A percentile compares a stretch with the other conserved stretches of the same genome.
Conservation (phyloP, 1,140 invertebrate species). For the Copidosoma floridanum region DNA sequence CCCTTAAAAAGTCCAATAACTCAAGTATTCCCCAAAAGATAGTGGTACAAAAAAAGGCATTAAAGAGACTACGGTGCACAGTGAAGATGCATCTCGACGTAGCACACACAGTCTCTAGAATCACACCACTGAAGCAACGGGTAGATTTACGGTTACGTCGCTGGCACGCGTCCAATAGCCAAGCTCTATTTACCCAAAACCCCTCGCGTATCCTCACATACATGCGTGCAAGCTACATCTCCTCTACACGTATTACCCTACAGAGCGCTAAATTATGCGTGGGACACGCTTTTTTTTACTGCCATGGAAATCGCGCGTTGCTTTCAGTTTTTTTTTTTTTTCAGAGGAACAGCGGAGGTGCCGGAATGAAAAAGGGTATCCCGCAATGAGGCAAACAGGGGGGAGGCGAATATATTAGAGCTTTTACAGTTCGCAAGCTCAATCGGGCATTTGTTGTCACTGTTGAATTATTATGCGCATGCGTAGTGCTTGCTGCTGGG, state of each 20-base stretch:
- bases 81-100: too few relatives aligned
- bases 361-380: neutral
- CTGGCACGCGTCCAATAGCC: constrained; percentile 1
- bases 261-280: constrained; percentile 50
- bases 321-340: too few relatives aligned
- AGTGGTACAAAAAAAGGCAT: too few relatives aligned
- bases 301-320: constrained; percentile 38
- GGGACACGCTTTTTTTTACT: constrained; percentile 48
- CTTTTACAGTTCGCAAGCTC: neutral
- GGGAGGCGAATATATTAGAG: neutral
- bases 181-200: neutral
- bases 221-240: neutral
- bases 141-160: constrained; percentile 5
- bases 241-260: constrained; percentile 31
- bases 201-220: neutral
- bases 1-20: too few relatives aligned
- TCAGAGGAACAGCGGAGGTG: too few relatives aligned
- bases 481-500: too few relatives aligned
- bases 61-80: too few relatives aligned
- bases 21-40: too few relatives aligned
- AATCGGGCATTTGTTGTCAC: neutral
- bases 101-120: too few relatives aligned
- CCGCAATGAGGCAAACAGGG: neutral
- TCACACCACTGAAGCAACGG: too few relatives aligned
- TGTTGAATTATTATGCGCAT: too few relatives aligned